Evolutionary conservation across 2,113 vertebrate species (phyloP), one percentile per base, ranked within the genome.

Genomic region (Hassar affinis): DNA sequence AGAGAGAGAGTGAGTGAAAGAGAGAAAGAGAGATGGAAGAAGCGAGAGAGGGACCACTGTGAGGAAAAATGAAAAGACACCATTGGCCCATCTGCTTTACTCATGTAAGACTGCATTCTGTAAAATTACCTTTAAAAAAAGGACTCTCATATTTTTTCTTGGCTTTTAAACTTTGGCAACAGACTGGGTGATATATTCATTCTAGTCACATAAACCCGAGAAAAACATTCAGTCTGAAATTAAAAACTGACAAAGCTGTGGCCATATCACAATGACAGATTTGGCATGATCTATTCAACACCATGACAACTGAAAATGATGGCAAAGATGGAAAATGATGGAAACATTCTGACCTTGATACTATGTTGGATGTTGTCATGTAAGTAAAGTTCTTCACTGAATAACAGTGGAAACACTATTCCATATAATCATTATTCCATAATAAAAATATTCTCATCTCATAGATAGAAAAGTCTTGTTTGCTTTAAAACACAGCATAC

Each of bases 61-160:
- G 38, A 30, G n/a, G 6, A 22, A 59, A 81, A 78, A 84, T 69
- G 54, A 81, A 81, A 84, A 68, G 42, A 68, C 81, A 83, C 52
- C 72, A 76, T 47, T 77, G 59, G 76, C 22, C 81, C 71, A 61
- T 72, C 56, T 79, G 62, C 66, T 86, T 81, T 17, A 77, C 35
- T 79, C 45, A 33, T 54, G 64, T 74, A 75, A 62, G 35, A 72
- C 25, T 78, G 47, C 68, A 62, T 38, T 75, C 17, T 79, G 66
- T 72, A 74, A 81, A 82, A 61, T 77, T 66, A 74, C 78, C 69
- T 62, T 69, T 75, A 69, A 75, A 42, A 82, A 69, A 61, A 30
- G 22, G 27, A 74, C 56, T 79, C 54, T 51, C 54, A 82, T 59
- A 54, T 56, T 76, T 18, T 76, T 12, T 35, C 14, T 20, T 49